A percentile compares a stretch with the other conserved stretches of the same genome.
Evolutionary conservation across 2,113 vertebrate species (phyloP).

Genomic region (Centropus unirufus): DNA sequence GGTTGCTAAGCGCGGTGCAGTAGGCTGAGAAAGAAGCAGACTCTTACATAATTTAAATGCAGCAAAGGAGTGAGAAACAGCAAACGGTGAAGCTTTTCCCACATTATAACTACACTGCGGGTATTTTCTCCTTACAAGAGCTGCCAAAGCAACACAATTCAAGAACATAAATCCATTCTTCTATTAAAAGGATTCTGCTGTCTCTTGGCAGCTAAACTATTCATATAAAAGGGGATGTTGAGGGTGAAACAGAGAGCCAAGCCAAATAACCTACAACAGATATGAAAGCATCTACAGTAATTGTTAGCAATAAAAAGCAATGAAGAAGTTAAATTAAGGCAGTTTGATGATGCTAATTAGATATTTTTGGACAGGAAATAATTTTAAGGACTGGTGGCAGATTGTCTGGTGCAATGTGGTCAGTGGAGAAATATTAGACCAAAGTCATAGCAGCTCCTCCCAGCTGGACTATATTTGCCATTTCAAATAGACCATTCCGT

Average conservation of each 20-base stretch:
- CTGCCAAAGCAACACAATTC: not conserved
- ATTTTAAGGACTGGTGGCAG: not conserved
- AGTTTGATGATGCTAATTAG: not conserved
- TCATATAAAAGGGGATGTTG: not conserved
- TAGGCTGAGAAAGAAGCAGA: slow-evolving; percentile 24
- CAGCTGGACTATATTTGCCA: fast-evolving
- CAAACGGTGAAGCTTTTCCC: slow-evolving; percentile 13
- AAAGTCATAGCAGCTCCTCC: not conserved
- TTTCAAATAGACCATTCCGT: not conserved
- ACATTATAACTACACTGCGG: not conserved
- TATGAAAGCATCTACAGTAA: not conserved
- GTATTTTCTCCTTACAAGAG: slow-evolving; percentile 28
- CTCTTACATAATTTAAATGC: slow-evolving; percentile 56
- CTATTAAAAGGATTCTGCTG: not conserved
- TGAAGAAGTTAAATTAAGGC: not conserved
- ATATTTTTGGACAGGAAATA: not conserved
- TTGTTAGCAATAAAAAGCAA: not conserved
- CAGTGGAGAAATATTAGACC: not conserved
- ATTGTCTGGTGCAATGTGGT: not conserved
- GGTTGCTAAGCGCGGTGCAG: not conserved
- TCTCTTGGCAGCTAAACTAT: not conserved
- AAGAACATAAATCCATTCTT: not conserved
- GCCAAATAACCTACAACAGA: not conserved
- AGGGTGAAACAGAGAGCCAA: not conserved
- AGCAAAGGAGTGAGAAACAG: slow-evolving; percentile 33